Evolutionary conservation across 2,113 vertebrate genomes (phyloP).

Genomic region (Picathartes gymnocephalus): DNA sequence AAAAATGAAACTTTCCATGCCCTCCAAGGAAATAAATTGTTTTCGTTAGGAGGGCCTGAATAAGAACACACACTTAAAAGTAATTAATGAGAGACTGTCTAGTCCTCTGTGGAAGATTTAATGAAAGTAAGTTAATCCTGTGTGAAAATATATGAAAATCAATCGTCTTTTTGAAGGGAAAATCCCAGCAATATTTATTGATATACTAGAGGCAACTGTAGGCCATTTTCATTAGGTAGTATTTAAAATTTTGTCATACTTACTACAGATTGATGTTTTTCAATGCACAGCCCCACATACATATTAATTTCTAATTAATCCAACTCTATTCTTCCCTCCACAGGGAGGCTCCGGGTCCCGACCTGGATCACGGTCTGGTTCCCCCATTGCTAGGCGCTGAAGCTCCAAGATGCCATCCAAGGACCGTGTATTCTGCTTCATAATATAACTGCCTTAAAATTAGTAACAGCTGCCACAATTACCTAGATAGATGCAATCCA

Average conservation of each 20-base stretch:
- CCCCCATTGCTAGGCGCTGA: conserved; percentile 92
- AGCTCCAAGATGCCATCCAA: background rate
- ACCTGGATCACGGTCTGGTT: conserved; percentile 80
- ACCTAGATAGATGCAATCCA: conserved; percentile 56
- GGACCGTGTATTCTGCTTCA: conserved; percentile 61
- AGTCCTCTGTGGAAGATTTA: background rate
- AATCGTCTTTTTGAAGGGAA: background rate
- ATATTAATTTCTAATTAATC: background rate
- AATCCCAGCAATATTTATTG: background rate
- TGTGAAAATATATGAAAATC: background rate
- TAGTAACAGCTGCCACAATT: conserved; percentile 38
- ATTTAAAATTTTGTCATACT: background rate
- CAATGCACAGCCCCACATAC: background rate
- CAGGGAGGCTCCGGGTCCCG: conserved; percentile 83
- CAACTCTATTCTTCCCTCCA: conserved; percentile 14
- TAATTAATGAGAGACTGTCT: background rate
- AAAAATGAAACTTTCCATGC: background rate
- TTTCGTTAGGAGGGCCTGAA: background rate
- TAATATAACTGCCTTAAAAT: conserved; percentile 60
- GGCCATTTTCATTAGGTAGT: background rate
- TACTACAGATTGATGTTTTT: background rate
- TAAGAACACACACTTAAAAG: background rate
- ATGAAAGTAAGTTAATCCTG: background rate
- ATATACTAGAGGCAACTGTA: background rate
- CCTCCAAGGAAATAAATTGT: background rate